These are phyloP conservation scores for Argya squamiceps DNA, from an alignment of 2,797 vertebrate genomes.

Conservation along the genomic window DNA sequence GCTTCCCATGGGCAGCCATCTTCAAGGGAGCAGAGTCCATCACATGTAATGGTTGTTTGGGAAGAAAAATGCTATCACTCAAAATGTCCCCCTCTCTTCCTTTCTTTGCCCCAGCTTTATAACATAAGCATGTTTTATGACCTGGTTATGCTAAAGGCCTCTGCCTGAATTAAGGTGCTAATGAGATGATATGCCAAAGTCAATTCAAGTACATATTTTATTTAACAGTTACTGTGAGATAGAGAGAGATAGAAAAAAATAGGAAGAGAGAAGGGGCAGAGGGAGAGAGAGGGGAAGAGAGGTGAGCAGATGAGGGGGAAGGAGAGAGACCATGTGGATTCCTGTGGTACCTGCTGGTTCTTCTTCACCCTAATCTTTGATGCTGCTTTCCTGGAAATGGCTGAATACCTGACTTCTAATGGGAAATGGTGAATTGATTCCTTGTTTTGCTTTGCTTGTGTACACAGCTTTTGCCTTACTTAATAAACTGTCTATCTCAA, in stretches of 20 bases:
- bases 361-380: not conserved
- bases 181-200: not conserved
- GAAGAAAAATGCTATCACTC: not conserved
- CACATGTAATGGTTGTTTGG: accelerated
- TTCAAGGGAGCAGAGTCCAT: too few relatives aligned
- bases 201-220: not conserved
- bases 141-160: too few relatives aligned
- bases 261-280: not conserved
- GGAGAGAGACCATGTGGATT: not conserved
- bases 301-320: not conserved
- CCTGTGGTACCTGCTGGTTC: not conserved
- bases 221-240: not conserved
- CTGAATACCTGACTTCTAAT: not conserved
- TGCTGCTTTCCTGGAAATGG: not conserved
- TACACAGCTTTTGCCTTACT: not conserved
- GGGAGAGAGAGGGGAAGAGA: too few relatives aligned
- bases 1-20: too few relatives aligned
- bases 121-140: not conserved
- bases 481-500: not conserved
- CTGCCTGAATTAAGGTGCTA: too few relatives aligned
- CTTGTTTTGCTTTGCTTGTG: not conserved
- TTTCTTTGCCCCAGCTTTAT: not conserved
- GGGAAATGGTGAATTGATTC: not conserved
- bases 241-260: not conserved
- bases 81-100: not conserved